Conservation (phyloP, 2,888 invertebrate species). For the Hydroisotoma schaefferi region DNA sequence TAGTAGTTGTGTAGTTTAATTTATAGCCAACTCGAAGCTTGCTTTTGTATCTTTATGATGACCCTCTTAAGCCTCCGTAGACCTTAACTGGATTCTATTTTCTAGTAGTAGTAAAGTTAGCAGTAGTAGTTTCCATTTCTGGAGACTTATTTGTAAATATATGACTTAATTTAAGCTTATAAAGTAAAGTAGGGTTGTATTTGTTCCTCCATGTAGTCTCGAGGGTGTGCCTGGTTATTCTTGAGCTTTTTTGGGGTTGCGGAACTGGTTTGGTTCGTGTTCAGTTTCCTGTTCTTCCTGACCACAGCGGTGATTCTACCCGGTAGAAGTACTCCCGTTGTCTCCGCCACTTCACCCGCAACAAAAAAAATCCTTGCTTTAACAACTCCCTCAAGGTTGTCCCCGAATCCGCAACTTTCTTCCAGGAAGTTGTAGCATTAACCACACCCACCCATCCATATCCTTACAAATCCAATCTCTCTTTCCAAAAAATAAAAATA, state of each 20-base stretch:
- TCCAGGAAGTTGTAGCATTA: conserved; percentile 11
- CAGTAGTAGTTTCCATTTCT: no score
- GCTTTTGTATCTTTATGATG: no score
- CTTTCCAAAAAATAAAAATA: background rate
- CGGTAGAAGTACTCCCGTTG: conserved; percentile 36
- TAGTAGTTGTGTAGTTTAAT: no score
- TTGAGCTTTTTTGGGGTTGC: conserved; percentile 45
- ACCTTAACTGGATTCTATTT: no score
- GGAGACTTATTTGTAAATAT: conserved; percentile 5
- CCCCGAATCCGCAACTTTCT: background rate
- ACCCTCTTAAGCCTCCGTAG: no score
- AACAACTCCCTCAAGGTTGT: conserved; percentile 18
- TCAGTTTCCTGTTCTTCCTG: conserved; percentile 44
- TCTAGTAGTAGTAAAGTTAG: no score
- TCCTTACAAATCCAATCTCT: background rate
- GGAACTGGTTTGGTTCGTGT: conserved; percentile 44
- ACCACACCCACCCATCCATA: background rate
- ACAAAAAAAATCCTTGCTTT: conserved; percentile 32
- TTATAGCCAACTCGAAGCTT: no score
- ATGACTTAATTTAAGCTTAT: background rate
- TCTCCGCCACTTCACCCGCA: conserved; percentile 33
- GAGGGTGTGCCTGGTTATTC: conserved; percentile 45
- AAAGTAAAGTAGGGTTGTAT: conserved; percentile 4
- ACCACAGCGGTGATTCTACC: conserved; percentile 45
- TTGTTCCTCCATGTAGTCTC: conserved; percentile 37